phyloP scores from a whole-genome alignment of 2,888 invertebrate species.

The Lymantria dispar region DNA sequence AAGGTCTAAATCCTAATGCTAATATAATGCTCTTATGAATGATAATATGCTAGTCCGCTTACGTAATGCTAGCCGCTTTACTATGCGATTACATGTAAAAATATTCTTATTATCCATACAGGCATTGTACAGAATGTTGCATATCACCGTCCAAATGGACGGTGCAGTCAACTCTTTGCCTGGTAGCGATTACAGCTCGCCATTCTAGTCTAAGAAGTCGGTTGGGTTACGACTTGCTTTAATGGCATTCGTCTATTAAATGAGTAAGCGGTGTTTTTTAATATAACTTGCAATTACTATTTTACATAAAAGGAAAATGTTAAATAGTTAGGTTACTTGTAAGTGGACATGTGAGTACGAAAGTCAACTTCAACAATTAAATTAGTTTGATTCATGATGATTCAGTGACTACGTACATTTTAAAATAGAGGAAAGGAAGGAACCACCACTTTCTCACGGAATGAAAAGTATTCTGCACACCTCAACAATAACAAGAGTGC shows the following conservation, averaged over 20 bases:
- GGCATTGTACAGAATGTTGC: slow-evolving; percentile 4
- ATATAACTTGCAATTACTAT: slow-evolving; percentile 35
- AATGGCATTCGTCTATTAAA: slow-evolving; percentile 48
- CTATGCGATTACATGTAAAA: too few relatives aligned
- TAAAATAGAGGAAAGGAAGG: background rate
- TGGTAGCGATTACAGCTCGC: slow-evolving; percentile 61
- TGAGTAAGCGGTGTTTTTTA: slow-evolving; percentile 40
- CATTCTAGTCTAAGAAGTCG: slow-evolving; percentile 48
- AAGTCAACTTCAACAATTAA: too few relatives aligned
- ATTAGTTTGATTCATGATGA: too few relatives aligned
- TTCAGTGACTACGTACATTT: slow-evolving; percentile 10
- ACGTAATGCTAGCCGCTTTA: too few relatives aligned
- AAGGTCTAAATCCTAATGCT: too few relatives aligned
- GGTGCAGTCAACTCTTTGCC: slow-evolving; percentile 58
- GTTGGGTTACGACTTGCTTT: slow-evolving; percentile 58
- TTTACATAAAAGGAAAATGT: slow-evolving; percentile 41
- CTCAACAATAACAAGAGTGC: too few relatives aligned
- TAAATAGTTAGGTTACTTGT: slow-evolving; percentile 37
- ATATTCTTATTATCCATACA: too few relatives aligned
- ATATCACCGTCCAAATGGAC: slow-evolving; percentile 36
- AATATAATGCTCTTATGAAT: too few relatives aligned
- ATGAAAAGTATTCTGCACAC: too few relatives aligned
- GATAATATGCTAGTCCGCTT: too few relatives aligned
- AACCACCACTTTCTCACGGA: background rate
- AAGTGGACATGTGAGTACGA: slow-evolving; percentile 26